phyloP scores from a whole-genome alignment of 1,140 invertebrate species.

The Drosophila rhopaloa region DNA sequence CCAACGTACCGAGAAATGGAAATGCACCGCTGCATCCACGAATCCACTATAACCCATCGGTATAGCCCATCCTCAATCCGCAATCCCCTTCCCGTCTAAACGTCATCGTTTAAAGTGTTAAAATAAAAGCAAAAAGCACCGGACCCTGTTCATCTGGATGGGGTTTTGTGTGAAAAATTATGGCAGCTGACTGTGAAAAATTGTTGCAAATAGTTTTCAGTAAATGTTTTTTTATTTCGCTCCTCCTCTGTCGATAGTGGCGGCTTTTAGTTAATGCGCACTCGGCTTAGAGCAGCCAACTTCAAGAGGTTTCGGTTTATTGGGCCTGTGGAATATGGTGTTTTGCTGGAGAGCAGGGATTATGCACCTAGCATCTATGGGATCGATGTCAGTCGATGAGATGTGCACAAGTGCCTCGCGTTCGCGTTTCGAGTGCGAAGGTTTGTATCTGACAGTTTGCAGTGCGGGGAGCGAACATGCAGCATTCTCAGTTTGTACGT shows the following conservation, averaged over 20 bases:
- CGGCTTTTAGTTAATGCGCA: slow-evolving; percentile 74
- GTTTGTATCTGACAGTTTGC: slow-evolving; percentile 48
- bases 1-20: slow-evolving; percentile 70
- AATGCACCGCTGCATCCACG: slow-evolving; percentile 56
- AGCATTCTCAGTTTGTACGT: slow-evolving; percentile 67
- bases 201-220: slow-evolving; percentile 81
- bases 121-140: slow-evolving; percentile 67
- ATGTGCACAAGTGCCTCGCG: slow-evolving; percentile 59
- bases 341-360: slow-evolving; percentile 14
- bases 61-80: slow-evolving; percentile 7
- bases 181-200: slow-evolving; percentile 81
- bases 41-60: slow-evolving; percentile 24
- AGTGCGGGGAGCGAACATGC: slow-evolving; percentile 16
- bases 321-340: slow-evolving; percentile 18
- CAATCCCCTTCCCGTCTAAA: slow-evolving; percentile 39
- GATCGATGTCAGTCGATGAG: slow-evolving; percentile 61
- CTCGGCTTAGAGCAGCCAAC: slow-evolving; percentile 40
- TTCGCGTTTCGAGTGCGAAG: slow-evolving; percentile 41
- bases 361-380: slow-evolving; percentile 61
- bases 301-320: slow-evolving; percentile 55
- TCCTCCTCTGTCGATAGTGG: slow-evolving; percentile 58
- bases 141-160: slow-evolving; percentile 46
- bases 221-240: slow-evolving; percentile 68
- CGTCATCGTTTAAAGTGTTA: slow-evolving; percentile 77
- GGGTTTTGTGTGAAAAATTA: slow-evolving; percentile 77